Conservation (phyloP, 2,113 vertebrate species). For the Nesoenas mayeri region DNA sequence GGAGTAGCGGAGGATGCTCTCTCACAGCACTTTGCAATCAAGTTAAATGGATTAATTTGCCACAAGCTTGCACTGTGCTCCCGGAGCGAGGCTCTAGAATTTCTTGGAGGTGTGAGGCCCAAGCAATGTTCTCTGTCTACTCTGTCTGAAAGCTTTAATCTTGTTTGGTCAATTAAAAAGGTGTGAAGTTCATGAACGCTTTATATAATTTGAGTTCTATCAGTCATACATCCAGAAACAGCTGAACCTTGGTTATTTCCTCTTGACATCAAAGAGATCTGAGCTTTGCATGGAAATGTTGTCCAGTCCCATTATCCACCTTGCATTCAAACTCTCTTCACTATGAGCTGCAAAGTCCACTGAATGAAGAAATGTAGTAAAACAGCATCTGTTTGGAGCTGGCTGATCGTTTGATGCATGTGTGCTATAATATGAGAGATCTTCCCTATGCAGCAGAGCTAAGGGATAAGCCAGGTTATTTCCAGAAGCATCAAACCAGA, state of each 20-base stretch:
- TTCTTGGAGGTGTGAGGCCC: neutral
- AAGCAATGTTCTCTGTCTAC: constrained; percentile 3
- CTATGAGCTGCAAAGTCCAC: neutral
- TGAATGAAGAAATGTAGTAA: neutral
- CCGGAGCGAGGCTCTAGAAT: neutral
- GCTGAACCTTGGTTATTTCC: neutral
- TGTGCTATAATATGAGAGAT: neutral
- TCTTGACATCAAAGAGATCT: neutral
- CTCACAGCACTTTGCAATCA: neutral
- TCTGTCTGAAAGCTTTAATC: constrained; percentile 29
- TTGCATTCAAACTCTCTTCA: neutral
- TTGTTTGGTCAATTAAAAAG: constrained; percentile 42
- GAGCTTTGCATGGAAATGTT: neutral
- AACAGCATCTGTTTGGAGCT: neutral
- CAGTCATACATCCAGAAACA: neutral
- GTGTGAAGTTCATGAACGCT: constrained; percentile 48
- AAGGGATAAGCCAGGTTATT: neutral
- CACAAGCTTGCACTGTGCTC: neutral
- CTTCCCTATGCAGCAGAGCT: neutral
- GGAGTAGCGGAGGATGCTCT: neutral
- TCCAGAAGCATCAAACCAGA: neutral
- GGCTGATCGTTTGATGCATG: neutral
- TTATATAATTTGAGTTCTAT: neutral
- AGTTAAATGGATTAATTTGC: constrained; percentile 25
- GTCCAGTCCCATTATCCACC: neutral